Evolutionary conservation across 2,113 vertebrate species (phyloP), one percentile per base, ranked within the genome.

Genomic region (Vanacampus margaritifer): DNA sequence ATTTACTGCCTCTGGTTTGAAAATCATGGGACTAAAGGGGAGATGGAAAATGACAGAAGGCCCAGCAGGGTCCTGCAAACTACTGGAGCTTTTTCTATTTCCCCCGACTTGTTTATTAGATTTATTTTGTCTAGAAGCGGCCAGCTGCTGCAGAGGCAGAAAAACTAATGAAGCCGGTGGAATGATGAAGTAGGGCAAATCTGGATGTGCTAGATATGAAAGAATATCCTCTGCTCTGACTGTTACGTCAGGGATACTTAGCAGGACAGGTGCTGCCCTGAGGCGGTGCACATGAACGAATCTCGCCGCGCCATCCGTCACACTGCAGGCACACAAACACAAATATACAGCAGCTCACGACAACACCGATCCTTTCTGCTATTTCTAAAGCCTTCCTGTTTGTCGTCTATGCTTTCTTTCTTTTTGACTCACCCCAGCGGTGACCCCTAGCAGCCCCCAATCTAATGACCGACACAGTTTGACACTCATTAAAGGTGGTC

Each of bases 401-500:
- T 72, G 36, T 63, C 43, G 66, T 21, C 57, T 62, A 35, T 57
- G 37, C 66, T 78, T 37, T 62, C 64, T 76, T 56, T 65, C 50
- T 68, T 23, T 59, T 65, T 39, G 62, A 53, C 64, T 79, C 79
- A 76, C 71, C 74, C 80, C 80, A 75, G 74, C 76, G 14, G 69
- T 90, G 87, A 87, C 87, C 87, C 81, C 45, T 75, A 71, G 70
- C 81, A 80, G 71, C 81, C 89, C 75, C 84, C 71, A 67, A 70
- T 75, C 87, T 88, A 89, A 89, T 89, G 88, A 88, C 85, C 75
- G 35, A 58, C 68, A 56, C 78, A 84, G 87, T 88, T 85, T 84
- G 84, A 88, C 88, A 84, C 80, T 89, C 87, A 85, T 88, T 89
- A 89, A 85, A 89, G 84, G 84, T 85, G 88, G 67, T 87, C 87